Evolutionary conservation across 2,797 vertebrate species (phyloP), one percentile per base, ranked within the genome.

Genomic region (Botia kubotai): DNA sequence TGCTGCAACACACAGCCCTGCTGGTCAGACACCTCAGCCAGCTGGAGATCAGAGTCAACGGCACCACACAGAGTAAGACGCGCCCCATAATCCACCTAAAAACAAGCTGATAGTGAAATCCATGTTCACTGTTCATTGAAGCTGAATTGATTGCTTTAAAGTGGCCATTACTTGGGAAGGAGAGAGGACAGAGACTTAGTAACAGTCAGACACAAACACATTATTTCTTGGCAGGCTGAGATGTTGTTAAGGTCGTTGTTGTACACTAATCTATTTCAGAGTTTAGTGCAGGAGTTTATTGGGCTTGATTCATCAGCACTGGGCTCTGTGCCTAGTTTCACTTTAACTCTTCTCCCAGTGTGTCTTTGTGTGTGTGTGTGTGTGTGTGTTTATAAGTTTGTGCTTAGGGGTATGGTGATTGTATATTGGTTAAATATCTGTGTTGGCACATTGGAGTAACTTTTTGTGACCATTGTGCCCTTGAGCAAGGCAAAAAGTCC

Each of bases 11-110:
- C 75, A 92, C 97, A 88, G 92, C 95, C 0, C 84, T 95, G 86
- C 93, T 95, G 10, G 95, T 96, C 86, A 92, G 92, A 88, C 95
- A 97, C 87, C 93, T 98, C 66, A 94, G 94, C 4, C 94, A 95
- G 77, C 90, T 96, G 86, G 95, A 96, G 87, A 84, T 86, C 73
- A 87, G 87, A 65, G 86, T 85, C n/a, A 86, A 87, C 10, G 83
- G 81, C 13, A 77, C 65, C 23, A 75, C 73, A 66, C 68, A 78
- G 55, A 80, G 85, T 86, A 84, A 79, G 83, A 72, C 2, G 14
- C 17, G 10, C 3, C 17, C 52, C 52, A 16, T 2, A n/a, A 39
- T 53, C 21, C 75, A 53, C 48, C 8, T 43, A 17, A 39, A 66
- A 66, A 39, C 8, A 3, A 65, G 29, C 63, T 65, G 36, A 26